Evolutionary conservation across 2,113 vertebrate species (phyloP), one percentile per base, ranked within the genome.

Genomic region (Spea bombifrons): DNA sequence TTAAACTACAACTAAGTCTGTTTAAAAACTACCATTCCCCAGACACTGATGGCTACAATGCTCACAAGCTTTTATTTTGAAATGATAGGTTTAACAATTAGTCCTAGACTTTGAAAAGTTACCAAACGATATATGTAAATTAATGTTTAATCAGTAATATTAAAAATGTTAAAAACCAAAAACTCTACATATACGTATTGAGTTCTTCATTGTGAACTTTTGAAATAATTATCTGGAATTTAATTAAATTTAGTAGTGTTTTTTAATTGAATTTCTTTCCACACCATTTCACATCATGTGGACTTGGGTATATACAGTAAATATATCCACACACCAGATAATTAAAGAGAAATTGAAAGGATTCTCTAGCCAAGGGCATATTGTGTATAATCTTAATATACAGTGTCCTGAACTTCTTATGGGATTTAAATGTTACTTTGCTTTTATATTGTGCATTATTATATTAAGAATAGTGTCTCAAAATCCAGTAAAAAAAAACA

Each of bases 191-290:
- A 59, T 64, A 17, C 5, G 16, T 64, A 7, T 16, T 16, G 5
- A 64, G 61, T 17, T 64, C n/a, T 64, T 64, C 30, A 64, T 17
- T 4, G 5, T 64, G 61, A 17, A 64, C 61, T 64, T 64, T 16
- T 30, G 61, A 64, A 64, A 64, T 13, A 15, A 13, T 30, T 17
- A 64, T 17, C 17, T 16, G 30, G 61, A 5, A 13, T 64, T 7
- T 64, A 64, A 64, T 64, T 64, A 16, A 64, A 64, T 30, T 64
- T 64, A 16, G 30, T 17, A 64, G n/a, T 6, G 61, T 64, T 64
- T 53, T 64, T 30, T 64, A 17, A 64, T 64, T 64, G 61, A 64
- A 64, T 64, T 64, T 16, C 17, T 17, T 64, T 64, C 61, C 13
- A 13, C 61, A 6, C 17, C 61, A 64, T 17, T 64, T 64, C 4